Conservation (phyloP, 2,113 vertebrate genomes). For the Climacteris rufus region DNA sequence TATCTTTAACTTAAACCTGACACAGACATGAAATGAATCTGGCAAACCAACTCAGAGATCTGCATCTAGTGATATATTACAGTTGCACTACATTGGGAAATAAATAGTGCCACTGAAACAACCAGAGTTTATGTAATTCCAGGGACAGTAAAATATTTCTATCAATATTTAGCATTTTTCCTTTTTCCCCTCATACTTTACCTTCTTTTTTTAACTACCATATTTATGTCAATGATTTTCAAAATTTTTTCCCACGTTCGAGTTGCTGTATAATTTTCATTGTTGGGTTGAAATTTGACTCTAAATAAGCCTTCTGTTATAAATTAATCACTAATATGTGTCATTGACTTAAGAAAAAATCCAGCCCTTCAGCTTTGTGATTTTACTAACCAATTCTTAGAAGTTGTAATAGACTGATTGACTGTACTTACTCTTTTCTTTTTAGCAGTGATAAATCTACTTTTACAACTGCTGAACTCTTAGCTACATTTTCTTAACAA, state of each 20-base stretch:
- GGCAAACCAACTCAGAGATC: neutral
- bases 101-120: neutral
- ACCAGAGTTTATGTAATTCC: neutral
- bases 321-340: neutral
- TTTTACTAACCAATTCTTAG: neutral
- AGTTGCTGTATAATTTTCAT: neutral
- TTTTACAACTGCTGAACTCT: neutral
- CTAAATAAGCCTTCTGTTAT: neutral
- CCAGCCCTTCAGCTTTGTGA: neutral
- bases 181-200: neutral
- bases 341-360: neutral
- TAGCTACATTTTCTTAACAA: neutral
- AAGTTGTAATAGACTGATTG: neutral
- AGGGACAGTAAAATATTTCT: neutral
- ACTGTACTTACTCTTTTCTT: neutral
- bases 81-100: neutral
- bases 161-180: neutral
- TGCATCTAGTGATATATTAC: neutral
- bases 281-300: neutral
- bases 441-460: neutral
- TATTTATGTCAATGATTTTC: neutral
- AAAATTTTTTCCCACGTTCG: neutral
- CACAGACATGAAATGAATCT: neutral
- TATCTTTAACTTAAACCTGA: neutral
- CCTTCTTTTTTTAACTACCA: fast-evolving